phyloP scores from a whole-genome alignment of 2,888 invertebrate species.

The Hirtodrosophila histrioides region DNA sequence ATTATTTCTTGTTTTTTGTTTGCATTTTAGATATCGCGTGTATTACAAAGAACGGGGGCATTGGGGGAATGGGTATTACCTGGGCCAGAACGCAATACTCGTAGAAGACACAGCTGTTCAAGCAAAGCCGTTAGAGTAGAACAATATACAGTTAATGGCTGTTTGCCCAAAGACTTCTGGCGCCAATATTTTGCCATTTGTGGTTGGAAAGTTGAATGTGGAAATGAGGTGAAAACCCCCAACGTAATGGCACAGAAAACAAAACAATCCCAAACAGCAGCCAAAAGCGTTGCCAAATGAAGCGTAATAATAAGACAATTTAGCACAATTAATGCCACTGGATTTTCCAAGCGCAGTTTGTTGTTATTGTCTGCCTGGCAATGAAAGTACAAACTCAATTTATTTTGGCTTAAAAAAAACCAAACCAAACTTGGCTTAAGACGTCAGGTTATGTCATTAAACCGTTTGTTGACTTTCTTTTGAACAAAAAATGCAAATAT shows the following conservation, averaged over 20 bases:
- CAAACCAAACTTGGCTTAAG: constrained; percentile 1
- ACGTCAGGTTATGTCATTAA: constrained; percentile 63
- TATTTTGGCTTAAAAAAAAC: too few relatives aligned
- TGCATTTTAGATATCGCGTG: neutral
- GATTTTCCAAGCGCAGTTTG: constrained; percentile 60
- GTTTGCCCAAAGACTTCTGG: constrained; percentile 45
- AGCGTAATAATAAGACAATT: constrained; percentile 49
- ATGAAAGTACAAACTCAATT: too few relatives aligned
- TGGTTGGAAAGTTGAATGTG: constrained; percentile 42
- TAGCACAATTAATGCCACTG: constrained; percentile 67
- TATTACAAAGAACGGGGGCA: constrained; percentile 53
- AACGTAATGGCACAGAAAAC: constrained; percentile 21
- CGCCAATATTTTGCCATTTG: constrained; percentile 28
- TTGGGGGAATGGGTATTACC: constrained; percentile 53
- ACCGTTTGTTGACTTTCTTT: constrained; percentile 72
- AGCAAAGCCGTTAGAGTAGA: constrained; percentile 37
- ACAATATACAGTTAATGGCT: constrained; percentile 43
- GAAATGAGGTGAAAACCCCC: constrained; percentile 51
- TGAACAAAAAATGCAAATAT: constrained; percentile 64
- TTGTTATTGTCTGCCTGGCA: constrained; percentile 25
- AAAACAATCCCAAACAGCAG: constrained; percentile 37
- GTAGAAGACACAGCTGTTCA: constrained; percentile 44
- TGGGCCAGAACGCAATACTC: constrained; percentile 18
- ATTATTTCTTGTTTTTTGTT: neutral
- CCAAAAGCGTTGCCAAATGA: constrained; percentile 55